A percentile compares a stretch with the other conserved stretches of the same genome.
Evolutionary conservation across 2,113 vertebrate genomes (phyloP).

Genomic region (Cyprinodon tularosa): DNA sequence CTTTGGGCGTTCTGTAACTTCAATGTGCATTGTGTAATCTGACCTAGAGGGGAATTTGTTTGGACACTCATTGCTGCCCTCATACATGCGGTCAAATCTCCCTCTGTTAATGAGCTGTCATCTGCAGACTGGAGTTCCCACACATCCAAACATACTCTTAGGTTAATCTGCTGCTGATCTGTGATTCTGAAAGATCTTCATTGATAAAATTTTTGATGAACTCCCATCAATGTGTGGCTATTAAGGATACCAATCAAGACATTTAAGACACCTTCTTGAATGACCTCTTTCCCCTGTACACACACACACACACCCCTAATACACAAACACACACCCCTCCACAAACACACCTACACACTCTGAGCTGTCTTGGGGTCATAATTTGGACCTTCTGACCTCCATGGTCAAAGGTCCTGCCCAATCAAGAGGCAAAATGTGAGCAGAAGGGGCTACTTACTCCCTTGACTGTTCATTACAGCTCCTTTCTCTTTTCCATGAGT

Average conservation of each 20-base stretch:
- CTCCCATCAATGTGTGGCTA: slow-evolving; percentile 9
- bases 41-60: background rate
- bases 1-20: background rate
- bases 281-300: slow-evolving; percentile 3
- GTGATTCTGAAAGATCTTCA: slow-evolving; percentile 18
- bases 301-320: background rate
- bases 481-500: slow-evolving; percentile 30
- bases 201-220: slow-evolving; percentile 8
- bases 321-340: background rate
- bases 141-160: slow-evolving; percentile 33
- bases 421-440: slow-evolving; percentile 72
- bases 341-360: slow-evolving; percentile 1
- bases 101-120: slow-evolving; percentile 73
- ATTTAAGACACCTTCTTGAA: background rate
- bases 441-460: slow-evolving; percentile 73
- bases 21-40: background rate
- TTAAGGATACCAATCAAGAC: slow-evolving; percentile 15
- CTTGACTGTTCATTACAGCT: slow-evolving; percentile 74
- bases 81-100: slow-evolving; percentile 53
- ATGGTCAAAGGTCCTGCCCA: slow-evolving; percentile 66
- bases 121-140: slow-evolving; percentile 71
- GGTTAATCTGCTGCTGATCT: slow-evolving; percentile 37
- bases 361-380: slow-evolving; percentile 32
- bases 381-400: slow-evolving; percentile 57
- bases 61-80: background rate